phyloP scores from a whole-genome alignment of 2,888 invertebrate genomes.

The Lathronympha strigana region DNA sequence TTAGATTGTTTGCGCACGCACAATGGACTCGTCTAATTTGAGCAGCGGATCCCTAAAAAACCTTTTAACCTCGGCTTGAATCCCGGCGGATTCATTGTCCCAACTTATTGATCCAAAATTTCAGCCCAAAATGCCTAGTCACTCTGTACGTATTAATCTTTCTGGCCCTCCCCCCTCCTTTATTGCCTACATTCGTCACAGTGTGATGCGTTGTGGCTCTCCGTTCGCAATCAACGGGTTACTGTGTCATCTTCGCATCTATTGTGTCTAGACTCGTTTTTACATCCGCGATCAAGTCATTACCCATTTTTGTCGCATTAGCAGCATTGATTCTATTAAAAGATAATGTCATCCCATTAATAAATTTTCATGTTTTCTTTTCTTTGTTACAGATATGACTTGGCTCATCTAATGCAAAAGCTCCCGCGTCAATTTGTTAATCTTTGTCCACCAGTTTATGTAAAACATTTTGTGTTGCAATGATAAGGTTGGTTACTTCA shows the following conservation, averaged over 20 bases:
- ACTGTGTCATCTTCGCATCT: conserved; percentile 30
- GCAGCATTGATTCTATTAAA: conserved; percentile 13
- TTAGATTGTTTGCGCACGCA: conserved; percentile 37
- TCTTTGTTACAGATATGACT: conserved; percentile 75
- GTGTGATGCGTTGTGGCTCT: conserved; percentile 54
- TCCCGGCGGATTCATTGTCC: conserved; percentile 42
- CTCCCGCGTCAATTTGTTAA: conserved; percentile 46
- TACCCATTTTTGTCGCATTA: conserved; percentile 10
- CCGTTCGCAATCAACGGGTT: conserved; percentile 29
- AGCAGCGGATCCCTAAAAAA: conserved; percentile 37
- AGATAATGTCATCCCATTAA: conserved; percentile 7
- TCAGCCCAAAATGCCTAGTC: conserved; percentile 62
- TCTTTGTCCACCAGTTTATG: conserved; percentile 56
- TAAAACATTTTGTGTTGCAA: conserved; percentile 62
- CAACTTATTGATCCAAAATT: conserved; percentile 58
- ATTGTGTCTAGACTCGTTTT: conserved; percentile 19
- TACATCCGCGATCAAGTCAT: conserved; percentile 10
- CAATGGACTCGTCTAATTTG: conserved; percentile 36
- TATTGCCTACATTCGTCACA: conserved; percentile 65
- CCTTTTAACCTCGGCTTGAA: conserved; percentile 38
- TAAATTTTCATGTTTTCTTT: conserved; percentile 14
- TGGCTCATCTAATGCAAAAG: conserved; percentile 61
- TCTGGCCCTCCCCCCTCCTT: conserved; percentile 59
- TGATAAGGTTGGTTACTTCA: conserved; percentile 48
- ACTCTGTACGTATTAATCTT: conserved; percentile 67